These are phyloP conservation scores for Neopelma chrysocephalum DNA, from an alignment of 2,797 vertebrate genomes.

Conservation along the genomic window DNA sequence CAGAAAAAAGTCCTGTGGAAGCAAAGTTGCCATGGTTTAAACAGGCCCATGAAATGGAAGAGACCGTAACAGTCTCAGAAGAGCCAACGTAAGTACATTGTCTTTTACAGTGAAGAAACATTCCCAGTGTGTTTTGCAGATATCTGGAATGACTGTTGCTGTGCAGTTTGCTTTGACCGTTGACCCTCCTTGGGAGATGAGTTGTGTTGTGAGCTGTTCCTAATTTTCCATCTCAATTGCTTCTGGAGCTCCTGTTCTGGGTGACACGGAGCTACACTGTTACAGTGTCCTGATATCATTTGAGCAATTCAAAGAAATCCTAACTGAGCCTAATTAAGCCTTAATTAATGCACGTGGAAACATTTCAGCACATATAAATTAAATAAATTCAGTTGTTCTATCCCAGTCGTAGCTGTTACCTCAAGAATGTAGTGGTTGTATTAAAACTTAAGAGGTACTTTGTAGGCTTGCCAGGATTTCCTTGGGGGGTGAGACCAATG, in stretches of 20 bases:
- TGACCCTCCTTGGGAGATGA: conserved; percentile 30
- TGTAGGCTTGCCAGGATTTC: conserved; percentile 37
- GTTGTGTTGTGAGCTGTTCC: conserved; percentile 20
- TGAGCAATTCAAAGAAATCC: background rate
- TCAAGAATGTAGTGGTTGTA: background rate
- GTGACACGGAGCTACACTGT: background rate
- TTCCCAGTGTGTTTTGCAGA: background rate
- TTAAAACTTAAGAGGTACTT: conserved; percentile 32
- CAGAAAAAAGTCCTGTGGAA: conserved; percentile 89
- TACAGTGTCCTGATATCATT: background rate
- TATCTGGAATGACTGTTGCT: conserved; percentile 24
- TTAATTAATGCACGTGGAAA: background rate
- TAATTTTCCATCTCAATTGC: conserved; percentile 17
- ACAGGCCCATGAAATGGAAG: conserved; percentile 91
- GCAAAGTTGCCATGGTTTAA: conserved; percentile 90
- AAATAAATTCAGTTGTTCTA: background rate
- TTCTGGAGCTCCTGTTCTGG: conserved; percentile 54
- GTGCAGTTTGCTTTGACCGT: conserved; percentile 42
- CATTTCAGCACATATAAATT: background rate
- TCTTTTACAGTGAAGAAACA: background rate
- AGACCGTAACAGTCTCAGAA: conserved; percentile 82
- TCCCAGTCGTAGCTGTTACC: background rate
- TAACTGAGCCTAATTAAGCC: background rate
- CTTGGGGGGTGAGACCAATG: background rate
- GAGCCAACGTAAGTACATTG: conserved; percentile 86